Evolutionary conservation across 2,888 invertebrate genomes (phyloP).

Genomic region (Norana najaformis): DNA sequence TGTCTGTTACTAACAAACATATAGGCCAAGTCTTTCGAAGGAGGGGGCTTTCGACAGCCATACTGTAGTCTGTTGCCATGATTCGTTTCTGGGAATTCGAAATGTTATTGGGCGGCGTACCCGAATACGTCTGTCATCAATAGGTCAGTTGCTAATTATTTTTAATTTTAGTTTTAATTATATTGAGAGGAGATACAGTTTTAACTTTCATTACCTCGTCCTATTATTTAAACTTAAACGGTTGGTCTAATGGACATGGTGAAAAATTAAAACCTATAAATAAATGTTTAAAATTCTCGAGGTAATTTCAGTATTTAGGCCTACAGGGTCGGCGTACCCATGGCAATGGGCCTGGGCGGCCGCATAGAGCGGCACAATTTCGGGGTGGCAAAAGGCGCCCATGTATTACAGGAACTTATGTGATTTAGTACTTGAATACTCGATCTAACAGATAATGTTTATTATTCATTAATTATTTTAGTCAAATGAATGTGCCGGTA

Average conservation of each 20-base stretch:
- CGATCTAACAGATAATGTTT: too few species aligned
- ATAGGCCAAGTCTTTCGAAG: background rate
- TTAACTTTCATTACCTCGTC: background rate
- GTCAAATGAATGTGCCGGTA: background rate
- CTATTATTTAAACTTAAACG: background rate
- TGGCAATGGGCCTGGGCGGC: too few species aligned
- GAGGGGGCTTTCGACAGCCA: background rate
- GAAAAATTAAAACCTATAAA: too few species aligned
- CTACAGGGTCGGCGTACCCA: too few species aligned
- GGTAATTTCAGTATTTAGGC: too few species aligned
- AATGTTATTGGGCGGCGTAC: too few species aligned
- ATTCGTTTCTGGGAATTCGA: background rate
- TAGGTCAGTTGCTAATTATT: background rate
- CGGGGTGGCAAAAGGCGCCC: too few species aligned
- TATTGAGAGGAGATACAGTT: background rate
- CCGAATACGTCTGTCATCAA: background rate
- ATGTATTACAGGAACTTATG: too few species aligned
- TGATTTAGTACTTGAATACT: too few species aligned
- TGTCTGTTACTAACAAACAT: slow-evolving; percentile 1
- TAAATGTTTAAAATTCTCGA: too few species aligned
- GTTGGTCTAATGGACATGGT: too few species aligned
- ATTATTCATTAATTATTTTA: background rate
- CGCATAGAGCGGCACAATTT: too few species aligned
- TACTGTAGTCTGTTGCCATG: background rate
- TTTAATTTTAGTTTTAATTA: background rate